Base-by-base conservation (phyloP, 2,797 vertebrate genomes). In the Nannoperca australis region DNA sequence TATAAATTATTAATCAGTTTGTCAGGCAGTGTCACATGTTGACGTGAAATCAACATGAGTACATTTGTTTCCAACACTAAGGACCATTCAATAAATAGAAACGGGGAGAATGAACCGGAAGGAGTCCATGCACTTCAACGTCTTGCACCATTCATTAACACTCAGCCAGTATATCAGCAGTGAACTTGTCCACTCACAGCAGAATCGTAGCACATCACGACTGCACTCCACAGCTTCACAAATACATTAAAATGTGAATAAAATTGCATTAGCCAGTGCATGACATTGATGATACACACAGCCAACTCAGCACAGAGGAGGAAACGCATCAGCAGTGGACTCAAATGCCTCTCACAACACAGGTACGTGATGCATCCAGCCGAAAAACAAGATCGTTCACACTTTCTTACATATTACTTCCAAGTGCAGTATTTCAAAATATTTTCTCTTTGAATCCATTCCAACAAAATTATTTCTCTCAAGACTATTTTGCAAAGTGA, bases 71-170 rank as follows among this genome's bases (percentile, higher is more conserved):
- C 20, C n/a, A 74, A 78, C 60, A 71, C 44, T 49, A 17, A 62
- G 72, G 50, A 78, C 53, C 3, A 11, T 82, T 84, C 30, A 81
- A 78, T 78, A 83, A 84, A 82, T 50, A 67, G 38, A 54, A 72
- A 69, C 27, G 22, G 22, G n/a, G 63, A 40, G 30, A 76, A 66
- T 59, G 79, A 73, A 70, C 27, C 42, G 56, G 42, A 69, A 45
- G 6, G 44, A 78, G 50, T 70, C 30, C 24, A 36, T 55, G 38
- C 54, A 82, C 65, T 42, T 83, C 2, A 76, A 1, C 6, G 10
- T 73, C 7, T 66, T 47, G 24, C 50, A 59, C 20, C 45, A 38
- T 58, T 76, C 60, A 32, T 73, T 64, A 60, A 59, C 73, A 27
- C 6, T 63, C 40, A 63, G 66, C 20, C 73, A 32, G 47, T 5